Evolutionary conservation across 1,140 invertebrate species (phyloP).

Genomic region (Orussus abietinus): DNA sequence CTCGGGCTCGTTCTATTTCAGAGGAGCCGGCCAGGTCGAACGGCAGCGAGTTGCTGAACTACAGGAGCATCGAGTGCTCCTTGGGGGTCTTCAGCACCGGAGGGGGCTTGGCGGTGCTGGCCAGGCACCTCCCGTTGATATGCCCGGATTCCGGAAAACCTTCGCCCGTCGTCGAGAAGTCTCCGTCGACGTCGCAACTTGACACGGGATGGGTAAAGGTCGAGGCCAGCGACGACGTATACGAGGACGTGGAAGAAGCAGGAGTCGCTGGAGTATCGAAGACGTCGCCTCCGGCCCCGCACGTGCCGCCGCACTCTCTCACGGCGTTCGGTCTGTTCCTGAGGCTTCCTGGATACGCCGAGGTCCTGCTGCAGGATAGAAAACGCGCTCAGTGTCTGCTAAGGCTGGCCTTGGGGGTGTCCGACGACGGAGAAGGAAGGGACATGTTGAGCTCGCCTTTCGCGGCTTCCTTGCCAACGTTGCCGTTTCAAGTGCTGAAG

Average conservation of each 20-base stretch:
- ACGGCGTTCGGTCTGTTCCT: conserved; percentile 86
- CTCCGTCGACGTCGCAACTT: conserved; percentile 49
- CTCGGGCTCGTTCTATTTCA: conserved; percentile 18
- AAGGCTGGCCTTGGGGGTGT: conserved; percentile 80
- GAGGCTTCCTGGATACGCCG: conserved; percentile 82
- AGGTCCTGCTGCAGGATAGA: conserved; percentile 78
- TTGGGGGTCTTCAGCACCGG: conserved; percentile 79
- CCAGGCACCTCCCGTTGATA: conserved; percentile 79
- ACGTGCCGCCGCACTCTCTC: conserved; percentile 83
- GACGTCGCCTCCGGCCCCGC: conserved; percentile 45
- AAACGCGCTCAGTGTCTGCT: conserved; percentile 81
- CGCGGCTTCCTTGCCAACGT: conserved; percentile 72
- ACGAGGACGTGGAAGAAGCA: conserved; percentile 62
- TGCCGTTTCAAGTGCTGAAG: conserved; percentile 83
- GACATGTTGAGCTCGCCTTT: conserved; percentile 74
- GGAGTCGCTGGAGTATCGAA: conserved; percentile 38
- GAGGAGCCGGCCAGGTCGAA: conserved; percentile 31
- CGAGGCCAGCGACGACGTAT: conserved; percentile 66
- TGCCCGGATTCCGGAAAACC: conserved; percentile 72
- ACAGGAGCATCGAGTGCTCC: conserved; percentile 59
- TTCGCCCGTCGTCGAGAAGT: conserved; percentile 52
- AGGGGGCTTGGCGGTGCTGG: conserved; percentile 82
- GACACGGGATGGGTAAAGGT: conserved; percentile 78
- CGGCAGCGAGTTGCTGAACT: conserved; percentile 35
- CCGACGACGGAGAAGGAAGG: conserved; percentile 85